Percentiles rank a stretch among this genome's conserved stretches.
Evolutionary conservation across 2,113 vertebrate genomes (phyloP).

Genomic region (Nothobranchius kuhntae): DNA sequence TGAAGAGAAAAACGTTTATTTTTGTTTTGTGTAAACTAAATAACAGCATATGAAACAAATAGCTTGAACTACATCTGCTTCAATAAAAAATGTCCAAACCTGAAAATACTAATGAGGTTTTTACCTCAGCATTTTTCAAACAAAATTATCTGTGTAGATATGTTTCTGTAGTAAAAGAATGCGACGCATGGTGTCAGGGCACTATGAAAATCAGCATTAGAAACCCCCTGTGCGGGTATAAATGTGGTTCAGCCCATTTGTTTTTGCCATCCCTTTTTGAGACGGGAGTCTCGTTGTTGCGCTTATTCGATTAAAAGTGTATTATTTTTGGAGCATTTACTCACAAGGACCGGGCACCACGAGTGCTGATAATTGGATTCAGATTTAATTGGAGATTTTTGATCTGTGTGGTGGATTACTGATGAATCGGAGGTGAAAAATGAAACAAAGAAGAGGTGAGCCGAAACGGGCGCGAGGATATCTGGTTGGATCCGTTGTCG

Average conservation of each 20-base stretch:
- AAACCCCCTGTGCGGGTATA: neutral
- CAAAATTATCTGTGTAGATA: neutral
- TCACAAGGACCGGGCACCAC: too few relatives aligned
- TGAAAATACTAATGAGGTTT: too few relatives aligned
- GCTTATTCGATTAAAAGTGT: rapidly evolving
- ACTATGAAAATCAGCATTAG: conserved; percentile 3
- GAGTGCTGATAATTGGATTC: neutral
- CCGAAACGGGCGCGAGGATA: too few relatives aligned
- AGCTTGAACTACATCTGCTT: too few relatives aligned
- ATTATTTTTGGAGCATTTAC: rapidly evolving
- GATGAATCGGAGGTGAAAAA: neutral
- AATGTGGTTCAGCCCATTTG: conserved; percentile 14
- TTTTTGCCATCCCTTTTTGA: rapidly evolving
- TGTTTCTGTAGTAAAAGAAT: conserved; percentile 1
- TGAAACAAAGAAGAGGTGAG: too few relatives aligned
- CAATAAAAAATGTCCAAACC: too few relatives aligned
- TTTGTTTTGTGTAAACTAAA: too few relatives aligned
- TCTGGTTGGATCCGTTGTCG: too few relatives aligned
- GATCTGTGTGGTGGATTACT: conserved; percentile 1
- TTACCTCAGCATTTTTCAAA: too few relatives aligned
- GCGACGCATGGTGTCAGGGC: conserved; percentile 55
- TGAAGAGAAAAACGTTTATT: too few relatives aligned
- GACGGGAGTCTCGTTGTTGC: neutral
- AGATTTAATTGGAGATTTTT: neutral
- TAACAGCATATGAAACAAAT: too few relatives aligned